Evolutionary conservation across 2,113 vertebrate species (phyloP).

Genomic region (Rhombomys opimus): DNA sequence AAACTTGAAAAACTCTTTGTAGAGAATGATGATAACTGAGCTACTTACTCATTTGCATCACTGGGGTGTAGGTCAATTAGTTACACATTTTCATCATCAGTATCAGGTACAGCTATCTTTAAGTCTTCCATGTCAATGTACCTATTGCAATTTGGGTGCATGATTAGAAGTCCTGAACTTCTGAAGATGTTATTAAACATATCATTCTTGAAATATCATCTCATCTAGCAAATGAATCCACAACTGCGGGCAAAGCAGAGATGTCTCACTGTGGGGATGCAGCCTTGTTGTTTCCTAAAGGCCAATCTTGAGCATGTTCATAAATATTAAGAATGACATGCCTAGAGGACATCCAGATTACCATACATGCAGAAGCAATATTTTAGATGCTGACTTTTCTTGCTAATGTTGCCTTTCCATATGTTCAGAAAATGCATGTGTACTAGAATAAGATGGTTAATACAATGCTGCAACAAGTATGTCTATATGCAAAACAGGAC

Average conservation of each 20-base stretch:
- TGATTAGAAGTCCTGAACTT: constrained; percentile 35
- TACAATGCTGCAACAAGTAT: neutral
- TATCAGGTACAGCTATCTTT: constrained; percentile 45
- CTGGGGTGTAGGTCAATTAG: constrained; percentile 33
- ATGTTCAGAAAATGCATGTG: constrained; percentile 64
- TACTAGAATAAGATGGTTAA: constrained; percentile 41
- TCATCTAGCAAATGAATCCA: neutral
- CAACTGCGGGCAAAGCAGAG: neutral
- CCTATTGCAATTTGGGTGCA: constrained; percentile 28
- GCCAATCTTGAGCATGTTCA: constrained; percentile 35
- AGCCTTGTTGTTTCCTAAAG: constrained; percentile 28
- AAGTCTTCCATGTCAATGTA: constrained; percentile 59
- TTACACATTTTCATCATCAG: neutral
- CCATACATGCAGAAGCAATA: constrained; percentile 61
- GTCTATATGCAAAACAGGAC: constrained; percentile 32
- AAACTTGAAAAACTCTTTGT: neutral
- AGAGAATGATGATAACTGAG: constrained; percentile 39
- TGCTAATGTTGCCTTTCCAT: constrained; percentile 14
- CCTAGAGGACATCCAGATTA: constrained; percentile 43
- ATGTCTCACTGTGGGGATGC: constrained; percentile 25
- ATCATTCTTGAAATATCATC: constrained; percentile 50
- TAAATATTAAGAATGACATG: constrained; percentile 58
- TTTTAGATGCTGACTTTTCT: constrained; percentile 48
- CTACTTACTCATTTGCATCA: neutral
- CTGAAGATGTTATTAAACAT: neutral